A percentile compares a stretch with the other conserved stretches of the same genome.
Evolutionary conservation across 2,113 vertebrate genomes (phyloP).

Genomic region (Salvelinus sp.): DNA sequence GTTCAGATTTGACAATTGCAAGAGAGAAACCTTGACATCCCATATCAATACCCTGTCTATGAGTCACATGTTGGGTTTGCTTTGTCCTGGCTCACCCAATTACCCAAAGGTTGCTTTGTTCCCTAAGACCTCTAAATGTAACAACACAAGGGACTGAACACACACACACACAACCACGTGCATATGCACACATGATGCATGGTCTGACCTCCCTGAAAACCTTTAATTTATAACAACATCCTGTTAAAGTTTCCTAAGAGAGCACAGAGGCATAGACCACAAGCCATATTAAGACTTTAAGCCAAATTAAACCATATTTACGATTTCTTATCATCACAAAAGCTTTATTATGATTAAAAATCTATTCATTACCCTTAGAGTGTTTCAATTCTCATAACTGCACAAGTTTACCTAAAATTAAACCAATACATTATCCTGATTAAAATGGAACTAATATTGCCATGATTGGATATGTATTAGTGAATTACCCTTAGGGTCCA

Average conservation of each 20-base stretch:
- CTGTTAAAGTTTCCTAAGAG: too few species aligned
- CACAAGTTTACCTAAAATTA: conserved; percentile 60
- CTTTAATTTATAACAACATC: too few species aligned
- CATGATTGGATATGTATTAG: too few species aligned
- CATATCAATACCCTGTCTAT: too few species aligned
- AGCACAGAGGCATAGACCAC: neutral
- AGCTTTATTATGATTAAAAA: conserved; percentile 51
- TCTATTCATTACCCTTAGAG: conserved; percentile 61
- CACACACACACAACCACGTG: too few species aligned
- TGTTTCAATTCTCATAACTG: conserved; percentile 68
- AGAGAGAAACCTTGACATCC: too few species aligned
- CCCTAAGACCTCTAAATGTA: neutral
- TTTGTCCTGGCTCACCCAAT: neutral
- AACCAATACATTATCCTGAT: conserved; percentile 53
- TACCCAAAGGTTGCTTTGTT: neutral
- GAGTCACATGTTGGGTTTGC: neutral
- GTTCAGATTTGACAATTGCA: neutral
- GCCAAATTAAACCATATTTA: neutral
- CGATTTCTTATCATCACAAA: conserved; percentile 52
- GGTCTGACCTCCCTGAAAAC: too few species aligned
- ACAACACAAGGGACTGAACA: too few species aligned
- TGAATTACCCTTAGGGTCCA: too few species aligned
- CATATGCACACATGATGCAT: too few species aligned
- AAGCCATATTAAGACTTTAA: neutral
- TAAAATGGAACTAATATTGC: conserved; percentile 41